Percentiles rank a stretch among this genome's conserved stretches.
These are phyloP conservation scores for Rutpela maculata DNA, from an alignment of 2,888 invertebrate genomes.

Conservation along the genomic window DNA sequence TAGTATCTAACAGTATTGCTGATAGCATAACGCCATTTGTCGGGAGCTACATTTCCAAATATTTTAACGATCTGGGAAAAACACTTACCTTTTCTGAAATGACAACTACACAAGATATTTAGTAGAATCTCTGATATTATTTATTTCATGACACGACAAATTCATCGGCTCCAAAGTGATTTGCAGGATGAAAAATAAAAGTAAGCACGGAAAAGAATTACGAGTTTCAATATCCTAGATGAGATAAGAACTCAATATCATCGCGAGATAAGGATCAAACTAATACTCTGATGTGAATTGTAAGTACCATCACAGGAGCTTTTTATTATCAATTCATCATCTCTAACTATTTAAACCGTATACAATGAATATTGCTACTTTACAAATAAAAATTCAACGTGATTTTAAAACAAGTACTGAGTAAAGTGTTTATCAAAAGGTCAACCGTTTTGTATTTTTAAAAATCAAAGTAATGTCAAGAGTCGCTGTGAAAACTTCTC, in stretches of 20 bases:
- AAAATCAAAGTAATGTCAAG: background rate
- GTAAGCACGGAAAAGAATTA: background rate
- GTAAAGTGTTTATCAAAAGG: background rate
- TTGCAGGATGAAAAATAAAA: conserved; percentile 19
- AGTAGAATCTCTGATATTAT: background rate
- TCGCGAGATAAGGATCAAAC: conserved; percentile 8
- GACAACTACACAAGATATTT: too few species aligned
- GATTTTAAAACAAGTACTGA: background rate
- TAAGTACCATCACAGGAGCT: background rate
- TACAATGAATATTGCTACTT: background rate
- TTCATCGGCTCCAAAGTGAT: conserved; percentile 6
- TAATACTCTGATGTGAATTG: conserved; percentile 2
- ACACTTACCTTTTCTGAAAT: too few species aligned
- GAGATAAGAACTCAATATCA: conserved; percentile 22
- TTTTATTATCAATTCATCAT: background rate
- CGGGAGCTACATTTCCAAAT: too few species aligned
- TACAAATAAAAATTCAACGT: background rate
- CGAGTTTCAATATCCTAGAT: background rate
- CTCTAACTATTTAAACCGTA: background rate
- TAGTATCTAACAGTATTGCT: too few species aligned
- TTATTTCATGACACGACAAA: background rate
- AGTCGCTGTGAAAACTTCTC: background rate
- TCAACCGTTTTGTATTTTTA: background rate
- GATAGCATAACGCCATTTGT: too few species aligned
- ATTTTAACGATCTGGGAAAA: too few species aligned